Percentiles rank a stretch among this genome's conserved stretches.
Conservation (phyloP, 2,888 invertebrate species). For the Tenthredo scrophulariae region DNA sequence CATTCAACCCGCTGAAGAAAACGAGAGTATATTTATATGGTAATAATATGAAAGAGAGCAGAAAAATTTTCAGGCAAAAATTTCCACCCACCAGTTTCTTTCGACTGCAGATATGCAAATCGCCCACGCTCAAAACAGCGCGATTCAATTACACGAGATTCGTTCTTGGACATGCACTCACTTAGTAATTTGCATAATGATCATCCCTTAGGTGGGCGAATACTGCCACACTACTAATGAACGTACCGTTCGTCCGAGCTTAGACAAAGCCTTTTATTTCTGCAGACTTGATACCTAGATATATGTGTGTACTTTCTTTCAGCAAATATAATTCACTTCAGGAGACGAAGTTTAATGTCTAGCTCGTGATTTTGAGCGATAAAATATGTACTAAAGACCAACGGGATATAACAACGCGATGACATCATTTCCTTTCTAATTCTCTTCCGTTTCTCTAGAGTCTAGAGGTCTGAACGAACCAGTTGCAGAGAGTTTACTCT, state of each 20-base stretch:
- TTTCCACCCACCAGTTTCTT: neutral
- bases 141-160: conserved; percentile 38
- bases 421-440: neutral
- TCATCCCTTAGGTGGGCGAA: neutral
- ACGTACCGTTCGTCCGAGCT: neutral
- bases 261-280: neutral
- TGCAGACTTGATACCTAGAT: neutral
- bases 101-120: conserved; percentile 1
- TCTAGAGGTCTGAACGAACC: neutral
- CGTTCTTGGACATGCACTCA: conserved; percentile 8
- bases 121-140: neutral
- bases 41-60: neutral
- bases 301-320: neutral
- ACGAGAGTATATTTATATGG: neutral
- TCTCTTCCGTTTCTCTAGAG: neutral
- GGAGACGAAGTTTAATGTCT: conserved; percentile 15
- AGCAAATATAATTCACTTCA: conserved; percentile 1
- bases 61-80: neutral
- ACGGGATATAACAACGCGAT: neutral
- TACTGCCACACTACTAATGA: neutral
- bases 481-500: neutral
- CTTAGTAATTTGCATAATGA: conserved; percentile 26
- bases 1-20: neutral
- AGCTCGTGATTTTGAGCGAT: conserved; percentile 11
- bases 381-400: conserved; percentile 6